These are phyloP conservation scores for Halocaridina rubra DNA, from an alignment of 2,888 invertebrate genomes.

Conservation along the genomic window DNA sequence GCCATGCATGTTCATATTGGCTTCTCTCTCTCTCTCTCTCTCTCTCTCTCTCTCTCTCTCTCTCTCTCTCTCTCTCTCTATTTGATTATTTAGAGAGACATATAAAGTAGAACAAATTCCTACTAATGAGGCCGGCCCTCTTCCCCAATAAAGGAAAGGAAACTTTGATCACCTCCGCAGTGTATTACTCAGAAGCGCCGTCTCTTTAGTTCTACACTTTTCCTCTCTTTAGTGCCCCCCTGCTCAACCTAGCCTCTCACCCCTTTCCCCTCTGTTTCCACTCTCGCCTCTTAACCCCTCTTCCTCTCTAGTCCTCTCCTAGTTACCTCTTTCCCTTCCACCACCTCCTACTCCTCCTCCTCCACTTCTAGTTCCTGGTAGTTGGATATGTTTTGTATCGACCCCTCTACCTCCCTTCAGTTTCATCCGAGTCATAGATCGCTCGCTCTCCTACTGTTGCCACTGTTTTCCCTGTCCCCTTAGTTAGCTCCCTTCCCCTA, in stretches of 20 bases:
- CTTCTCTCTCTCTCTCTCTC: background rate
- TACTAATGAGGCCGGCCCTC: too few relatives aligned
- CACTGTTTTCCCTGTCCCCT: background rate
- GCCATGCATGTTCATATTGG: background rate
- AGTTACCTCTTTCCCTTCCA: background rate
- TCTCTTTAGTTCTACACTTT: too few relatives aligned
- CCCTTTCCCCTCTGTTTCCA: too few relatives aligned
- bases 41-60: background rate
- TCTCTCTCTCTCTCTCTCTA: background rate
- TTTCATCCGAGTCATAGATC: background rate
- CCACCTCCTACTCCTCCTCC: background rate
- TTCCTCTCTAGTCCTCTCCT: too few relatives aligned
- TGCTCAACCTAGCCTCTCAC: too few relatives aligned
- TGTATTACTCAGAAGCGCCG: too few relatives aligned
- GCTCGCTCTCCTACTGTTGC: background rate
- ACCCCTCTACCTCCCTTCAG: background rate
- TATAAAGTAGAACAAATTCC: too few relatives aligned
- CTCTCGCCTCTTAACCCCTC: too few relatives aligned
- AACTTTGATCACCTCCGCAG: too few relatives aligned
- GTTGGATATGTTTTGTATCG: background rate
- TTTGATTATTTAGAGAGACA: background rate
- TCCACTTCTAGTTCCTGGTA: background rate
- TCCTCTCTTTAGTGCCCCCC: background rate
- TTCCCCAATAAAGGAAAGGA: too few relatives aligned
- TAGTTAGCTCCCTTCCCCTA: too few relatives aligned